Conservation (phyloP, 2,888 invertebrate species). For the Oscheius sp. region DNA sequence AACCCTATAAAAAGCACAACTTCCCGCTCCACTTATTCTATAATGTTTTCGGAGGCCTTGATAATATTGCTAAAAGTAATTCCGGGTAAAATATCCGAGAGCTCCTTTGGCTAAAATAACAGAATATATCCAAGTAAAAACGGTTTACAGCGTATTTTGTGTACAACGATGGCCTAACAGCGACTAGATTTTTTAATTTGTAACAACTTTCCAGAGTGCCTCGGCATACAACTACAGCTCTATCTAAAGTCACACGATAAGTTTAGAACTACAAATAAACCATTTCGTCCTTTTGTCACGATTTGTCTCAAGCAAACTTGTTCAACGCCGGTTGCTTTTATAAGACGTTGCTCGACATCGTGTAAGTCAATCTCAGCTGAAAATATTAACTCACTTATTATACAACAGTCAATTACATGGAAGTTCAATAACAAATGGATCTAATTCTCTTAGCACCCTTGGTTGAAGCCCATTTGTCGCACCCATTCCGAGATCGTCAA, state of each 20-base stretch:
- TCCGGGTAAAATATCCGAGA: conserved; percentile 17
- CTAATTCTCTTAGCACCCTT: conserved; percentile 41
- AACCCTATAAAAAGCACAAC: not conserved
- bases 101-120: conserved; percentile 27
- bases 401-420: conserved; percentile 6
- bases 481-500: conserved; percentile 50
- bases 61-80: conserved; percentile 31
- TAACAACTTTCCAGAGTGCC: conserved; percentile 51
- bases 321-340: conserved; percentile 2
- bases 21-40: no score
- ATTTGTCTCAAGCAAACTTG: conserved; percentile 14
- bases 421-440: conserved; percentile 54
- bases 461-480: conserved; percentile 38
- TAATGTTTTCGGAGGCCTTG: not conserved
- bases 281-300: not conserved
- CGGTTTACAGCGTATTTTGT: not conserved
- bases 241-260: conserved; percentile 37
- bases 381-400: not conserved
- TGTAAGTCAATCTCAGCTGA: not conserved
- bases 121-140: not conserved
- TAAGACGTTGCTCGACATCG: conserved; percentile 17
- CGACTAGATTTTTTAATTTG: conserved; percentile 39
- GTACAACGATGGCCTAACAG: conserved; percentile 15
- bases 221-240: conserved; percentile 43
- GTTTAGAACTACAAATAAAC: not conserved